Conservation (phyloP, 2,888 invertebrate genomes). For the Cheilosia scutellata region DNA sequence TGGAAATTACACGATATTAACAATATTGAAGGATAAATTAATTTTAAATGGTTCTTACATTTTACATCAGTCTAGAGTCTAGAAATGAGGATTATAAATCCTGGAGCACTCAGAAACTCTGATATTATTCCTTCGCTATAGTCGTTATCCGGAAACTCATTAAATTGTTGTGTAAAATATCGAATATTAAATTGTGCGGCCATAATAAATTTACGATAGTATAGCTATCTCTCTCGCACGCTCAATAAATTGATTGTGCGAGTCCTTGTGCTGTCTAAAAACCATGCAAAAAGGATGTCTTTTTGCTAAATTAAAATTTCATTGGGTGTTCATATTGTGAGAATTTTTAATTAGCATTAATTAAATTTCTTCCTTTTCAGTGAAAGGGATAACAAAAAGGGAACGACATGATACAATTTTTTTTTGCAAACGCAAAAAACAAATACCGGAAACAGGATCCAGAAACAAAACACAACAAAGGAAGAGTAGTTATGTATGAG, state of each 20-base stretch:
- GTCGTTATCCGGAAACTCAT: conserved; percentile 30
- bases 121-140: too few relatives aligned
- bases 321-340: conserved; percentile 70
- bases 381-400: conserved; percentile 16
- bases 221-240: conserved; percentile 12
- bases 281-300: not conserved
- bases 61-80: too few relatives aligned
- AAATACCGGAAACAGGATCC: conserved; percentile 45
- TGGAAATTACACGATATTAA: too few relatives aligned
- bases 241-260: not conserved
- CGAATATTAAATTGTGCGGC: conserved; percentile 41
- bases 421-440: conserved; percentile 15
- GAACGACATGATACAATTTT: conserved; percentile 27
- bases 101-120: too few relatives aligned
- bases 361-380: conserved; percentile 53
- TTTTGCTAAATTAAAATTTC: conserved; percentile 64
- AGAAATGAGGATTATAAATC: too few relatives aligned
- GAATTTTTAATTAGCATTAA: conserved; percentile 75
- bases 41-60: too few relatives aligned
- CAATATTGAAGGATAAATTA: too few relatives aligned
- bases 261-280: not conserved
- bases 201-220: conserved; percentile 54
- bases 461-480: conserved; percentile 54
- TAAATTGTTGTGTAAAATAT: conserved; percentile 39
- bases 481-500: conserved; percentile 30